phyloP scores from a whole-genome alignment of 2,888 invertebrate genomes.

The Mythimna loreyi region DNA sequence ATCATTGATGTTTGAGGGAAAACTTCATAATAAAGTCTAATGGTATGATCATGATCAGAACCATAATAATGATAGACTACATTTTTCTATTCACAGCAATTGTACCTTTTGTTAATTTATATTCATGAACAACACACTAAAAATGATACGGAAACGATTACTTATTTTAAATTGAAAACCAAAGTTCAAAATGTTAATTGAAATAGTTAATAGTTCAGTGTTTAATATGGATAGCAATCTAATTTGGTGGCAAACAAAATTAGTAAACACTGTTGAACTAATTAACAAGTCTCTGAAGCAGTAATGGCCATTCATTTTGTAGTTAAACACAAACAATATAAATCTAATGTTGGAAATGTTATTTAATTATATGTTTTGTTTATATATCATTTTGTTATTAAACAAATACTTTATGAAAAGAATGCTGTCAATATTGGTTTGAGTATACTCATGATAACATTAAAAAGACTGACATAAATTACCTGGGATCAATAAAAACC shows the following conservation, averaged over 20 bases:
- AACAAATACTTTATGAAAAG: background rate
- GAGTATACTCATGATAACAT: conserved; percentile 7
- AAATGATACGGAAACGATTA: too few relatives aligned
- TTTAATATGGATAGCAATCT: conserved; percentile 10
- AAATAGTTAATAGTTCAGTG: conserved; percentile 5
- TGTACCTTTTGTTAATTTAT: background rate
- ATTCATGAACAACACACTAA: background rate
- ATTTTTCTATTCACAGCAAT: background rate
- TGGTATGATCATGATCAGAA: background rate
- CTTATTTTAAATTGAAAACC: background rate
- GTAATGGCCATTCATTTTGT: background rate
- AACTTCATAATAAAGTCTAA: background rate
- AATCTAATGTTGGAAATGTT: background rate
- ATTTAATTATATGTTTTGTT: background rate
- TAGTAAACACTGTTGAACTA: conserved; percentile 27
- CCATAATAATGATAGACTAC: background rate
- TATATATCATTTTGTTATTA: background rate
- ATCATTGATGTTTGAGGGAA: background rate
- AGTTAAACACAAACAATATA: background rate
- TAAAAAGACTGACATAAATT: conserved; percentile 3
- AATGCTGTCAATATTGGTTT: background rate
- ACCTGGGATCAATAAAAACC: background rate
- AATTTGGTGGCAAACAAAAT: conserved; percentile 25
- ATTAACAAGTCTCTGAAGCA: background rate
- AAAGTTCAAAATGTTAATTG: background rate